phyloP scores from a whole-genome alignment of 1,140 invertebrate species.

The Drosophila bocki region DNA sequence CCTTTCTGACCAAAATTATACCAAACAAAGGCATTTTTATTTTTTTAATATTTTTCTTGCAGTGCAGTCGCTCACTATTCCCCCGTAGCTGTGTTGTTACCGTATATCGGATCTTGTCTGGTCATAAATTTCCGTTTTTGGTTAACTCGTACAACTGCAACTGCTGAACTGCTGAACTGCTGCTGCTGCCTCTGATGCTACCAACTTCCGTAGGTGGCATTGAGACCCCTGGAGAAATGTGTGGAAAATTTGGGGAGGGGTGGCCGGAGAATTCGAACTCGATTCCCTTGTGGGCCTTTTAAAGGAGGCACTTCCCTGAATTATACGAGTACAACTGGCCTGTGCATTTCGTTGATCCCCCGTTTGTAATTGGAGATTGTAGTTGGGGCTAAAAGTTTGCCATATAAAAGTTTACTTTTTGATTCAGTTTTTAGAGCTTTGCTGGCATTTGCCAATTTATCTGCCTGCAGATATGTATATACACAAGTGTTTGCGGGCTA shows the following conservation, averaged over 20 bases:
- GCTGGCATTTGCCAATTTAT: slow-evolving; percentile 50
- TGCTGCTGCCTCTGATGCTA: slow-evolving; percentile 17
- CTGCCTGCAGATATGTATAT: slow-evolving; percentile 3
- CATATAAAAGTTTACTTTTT: slow-evolving; percentile 69
- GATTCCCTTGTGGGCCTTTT: slow-evolving; percentile 25
- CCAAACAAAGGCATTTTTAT: not conserved
- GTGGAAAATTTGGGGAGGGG: slow-evolving; percentile 11
- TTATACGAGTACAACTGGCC: slow-evolving; percentile 29
- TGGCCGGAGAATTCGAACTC: slow-evolving; percentile 21
- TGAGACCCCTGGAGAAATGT: not conserved
- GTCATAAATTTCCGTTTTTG: slow-evolving; percentile 71
- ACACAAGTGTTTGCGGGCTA: slow-evolving; percentile 17
- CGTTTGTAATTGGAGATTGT: slow-evolving; percentile 73
- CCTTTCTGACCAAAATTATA: not conserved
- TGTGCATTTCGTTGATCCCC: slow-evolving; percentile 31
- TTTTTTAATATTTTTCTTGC: not conserved
- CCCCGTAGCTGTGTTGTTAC: slow-evolving; percentile 17
- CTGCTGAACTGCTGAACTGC: slow-evolving; percentile 8
- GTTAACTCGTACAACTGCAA: slow-evolving; percentile 55
- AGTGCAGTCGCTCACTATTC: not conserved
- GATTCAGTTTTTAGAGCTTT: slow-evolving; percentile 44
- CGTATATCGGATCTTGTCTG: slow-evolving; percentile 48
- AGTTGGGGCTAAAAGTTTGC: slow-evolving; percentile 59
- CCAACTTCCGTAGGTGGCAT: slow-evolving; percentile 20
- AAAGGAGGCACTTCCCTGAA: slow-evolving; percentile 3